Base-by-base conservation (phyloP, 2,113 vertebrate genomes). In the Pelusios castaneus region DNA sequence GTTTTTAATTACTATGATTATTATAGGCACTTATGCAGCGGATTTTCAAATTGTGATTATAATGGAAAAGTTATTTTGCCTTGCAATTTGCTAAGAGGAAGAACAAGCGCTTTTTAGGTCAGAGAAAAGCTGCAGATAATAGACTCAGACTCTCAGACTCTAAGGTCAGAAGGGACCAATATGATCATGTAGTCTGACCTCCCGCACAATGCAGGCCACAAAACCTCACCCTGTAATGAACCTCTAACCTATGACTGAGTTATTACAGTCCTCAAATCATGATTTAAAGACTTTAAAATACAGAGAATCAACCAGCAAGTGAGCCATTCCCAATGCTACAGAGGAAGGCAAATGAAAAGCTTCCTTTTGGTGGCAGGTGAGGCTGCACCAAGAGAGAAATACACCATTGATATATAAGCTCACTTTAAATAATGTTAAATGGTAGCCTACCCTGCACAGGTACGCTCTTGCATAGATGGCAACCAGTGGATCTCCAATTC, bases 391-490 rank as follows among this genome's bases (percentile, higher is more conserved):
- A 54, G 51, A 5, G 80, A 83, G 51, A 17, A 67, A 78, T 12
- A 43, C 67, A 79, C 29, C 2, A 6, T 38, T 27, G 4, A 0
- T 2, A 38, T 2, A 38, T 1, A 52, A 82, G 55, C 21, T 11
- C 43, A 11, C 3, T 0, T 51, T 21, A n/a, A 52, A 41, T 67
- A 21, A 13, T 17, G 77, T 83, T 38, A 73, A 87, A 52, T 3
- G 16, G 25, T 5, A 25, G 38, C 97, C 87, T 97, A 99, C 99
- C 98, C 99, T 98, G 98, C 99, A 99, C 84, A 99, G 99, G 94
- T 99, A 99, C 2, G 99, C 99, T 92, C 99, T 98, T 56, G 99
- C 98, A 4, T 99, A 99, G n/a, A 99, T 99, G 3, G 99, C 99
- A 92, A 99, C 99, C 91, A 99, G 97, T 0, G 99, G 99, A 85